Conservation (phyloP, 2,797 vertebrate genomes). For the Varecia variegata region DNA sequence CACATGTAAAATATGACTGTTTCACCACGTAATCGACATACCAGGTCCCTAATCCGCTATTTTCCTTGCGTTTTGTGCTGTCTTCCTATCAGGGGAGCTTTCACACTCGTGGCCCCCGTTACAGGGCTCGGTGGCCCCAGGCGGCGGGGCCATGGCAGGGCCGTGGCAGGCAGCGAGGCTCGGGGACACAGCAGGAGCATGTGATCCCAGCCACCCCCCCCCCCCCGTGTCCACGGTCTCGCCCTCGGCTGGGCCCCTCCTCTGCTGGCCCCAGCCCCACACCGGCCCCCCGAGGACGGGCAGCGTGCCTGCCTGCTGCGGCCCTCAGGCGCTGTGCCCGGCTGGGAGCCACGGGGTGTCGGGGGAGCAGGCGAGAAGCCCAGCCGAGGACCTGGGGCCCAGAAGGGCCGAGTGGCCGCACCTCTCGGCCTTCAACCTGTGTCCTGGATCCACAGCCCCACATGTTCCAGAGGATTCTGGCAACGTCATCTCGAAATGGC, state of each 20-base stretch:
- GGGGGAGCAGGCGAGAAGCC: neutral
- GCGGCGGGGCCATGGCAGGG: too few relatives aligned
- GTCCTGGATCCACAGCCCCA: neutral
- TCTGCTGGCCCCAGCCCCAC: neutral
- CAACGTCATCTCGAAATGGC: rapidly evolving
- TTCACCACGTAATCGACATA: neutral
- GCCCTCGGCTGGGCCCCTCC: too few relatives aligned
- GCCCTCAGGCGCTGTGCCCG: neutral
- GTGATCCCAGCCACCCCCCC: neutral
- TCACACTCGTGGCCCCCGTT: too few relatives aligned
- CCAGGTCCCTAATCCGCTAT: neutral
- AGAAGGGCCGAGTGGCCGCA: too few relatives aligned
- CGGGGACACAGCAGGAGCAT: too few relatives aligned
- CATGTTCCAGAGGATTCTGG: neutral
- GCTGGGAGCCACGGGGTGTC: too few relatives aligned
- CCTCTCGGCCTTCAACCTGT: neutral
- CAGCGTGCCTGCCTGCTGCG: too few relatives aligned
- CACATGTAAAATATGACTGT: rapidly evolving
- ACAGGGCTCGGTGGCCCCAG: neutral
- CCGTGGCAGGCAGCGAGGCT: neutral
- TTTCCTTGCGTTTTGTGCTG: neutral
- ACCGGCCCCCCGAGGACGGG: too few relatives aligned
- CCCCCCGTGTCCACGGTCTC: neutral
- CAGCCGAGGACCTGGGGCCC: neutral
- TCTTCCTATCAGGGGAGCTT: neutral